These are phyloP conservation scores for Sphenodon punctatus DNA, from an alignment of 2,797 vertebrate genomes.

Conservation along the genomic window DNA sequence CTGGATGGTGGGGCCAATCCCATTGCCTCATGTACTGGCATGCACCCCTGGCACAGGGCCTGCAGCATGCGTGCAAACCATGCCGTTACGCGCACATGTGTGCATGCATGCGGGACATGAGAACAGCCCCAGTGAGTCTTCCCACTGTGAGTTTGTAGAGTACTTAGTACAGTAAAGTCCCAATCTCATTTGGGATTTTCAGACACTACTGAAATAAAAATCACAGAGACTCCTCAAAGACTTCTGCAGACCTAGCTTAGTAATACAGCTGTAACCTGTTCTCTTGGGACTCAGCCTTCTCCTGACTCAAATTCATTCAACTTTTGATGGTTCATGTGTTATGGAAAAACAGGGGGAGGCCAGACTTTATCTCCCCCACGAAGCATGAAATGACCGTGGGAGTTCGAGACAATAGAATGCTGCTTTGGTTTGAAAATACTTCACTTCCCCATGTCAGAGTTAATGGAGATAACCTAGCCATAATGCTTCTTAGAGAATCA, in stretches of 20 bases:
- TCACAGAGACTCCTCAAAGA: background rate
- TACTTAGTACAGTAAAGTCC: background rate
- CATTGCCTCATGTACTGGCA: too few species aligned
- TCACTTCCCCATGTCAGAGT: conserved; percentile 27
- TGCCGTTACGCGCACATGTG: too few species aligned
- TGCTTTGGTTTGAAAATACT: background rate
- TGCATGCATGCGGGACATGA: too few species aligned
- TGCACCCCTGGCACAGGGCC: too few species aligned
- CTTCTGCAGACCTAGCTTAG: accelerated
- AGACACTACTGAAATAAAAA: background rate
- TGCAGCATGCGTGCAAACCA: too few species aligned
- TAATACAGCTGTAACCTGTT: accelerated
- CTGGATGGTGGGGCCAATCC: too few species aligned
- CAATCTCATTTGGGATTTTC: background rate
- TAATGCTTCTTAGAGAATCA: conserved; percentile 42
- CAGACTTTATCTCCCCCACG: background rate
- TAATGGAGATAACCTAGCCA: conserved; percentile 5
- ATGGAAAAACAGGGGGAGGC: background rate
- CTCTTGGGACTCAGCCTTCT: accelerated
- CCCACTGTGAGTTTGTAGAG: background rate
- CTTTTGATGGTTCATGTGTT: background rate
- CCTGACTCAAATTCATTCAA: background rate
- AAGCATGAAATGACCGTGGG: too few species aligned
- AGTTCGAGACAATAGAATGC: too few species aligned
- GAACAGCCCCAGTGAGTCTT: too few species aligned